Evolutionary conservation across 2,113 vertebrate genomes (phyloP).

Genomic region (Eleginops maclovinus): DNA sequence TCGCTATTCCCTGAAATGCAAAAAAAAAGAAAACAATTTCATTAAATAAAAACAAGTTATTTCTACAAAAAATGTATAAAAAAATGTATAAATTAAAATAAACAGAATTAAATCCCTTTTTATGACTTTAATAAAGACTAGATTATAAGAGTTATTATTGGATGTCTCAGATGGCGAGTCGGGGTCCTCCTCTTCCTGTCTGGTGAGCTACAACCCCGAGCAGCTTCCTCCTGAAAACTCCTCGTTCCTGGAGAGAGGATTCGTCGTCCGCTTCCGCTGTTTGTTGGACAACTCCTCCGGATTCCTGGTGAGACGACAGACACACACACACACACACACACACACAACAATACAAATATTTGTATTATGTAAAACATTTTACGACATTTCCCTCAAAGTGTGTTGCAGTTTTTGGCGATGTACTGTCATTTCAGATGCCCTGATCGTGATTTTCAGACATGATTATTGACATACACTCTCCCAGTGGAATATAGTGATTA

Average conservation of each 20-base stretch:
- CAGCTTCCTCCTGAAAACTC: constrained; percentile 85
- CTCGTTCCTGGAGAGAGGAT: constrained; percentile 85
- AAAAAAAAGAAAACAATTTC: no score
- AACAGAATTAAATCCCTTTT: no score
- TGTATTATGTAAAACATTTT: no score
- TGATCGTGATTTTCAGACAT: neutral
- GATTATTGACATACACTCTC: neutral
- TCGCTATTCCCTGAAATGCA: no score
- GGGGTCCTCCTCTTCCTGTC: constrained; percentile 11
- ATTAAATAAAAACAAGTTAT: no score
- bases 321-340: neutral
- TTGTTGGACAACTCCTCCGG: constrained; percentile 86
- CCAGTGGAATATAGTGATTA: neutral
- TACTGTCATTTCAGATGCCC: no score
- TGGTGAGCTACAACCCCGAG: constrained; percentile 65
- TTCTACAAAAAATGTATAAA: no score
- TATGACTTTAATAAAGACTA: neutral
- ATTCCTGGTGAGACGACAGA: constrained; percentile 76
- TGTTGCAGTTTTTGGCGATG: no score
- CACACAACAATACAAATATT: neutral
- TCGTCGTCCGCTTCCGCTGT: constrained; percentile 87
- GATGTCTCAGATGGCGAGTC: constrained; percentile 35
- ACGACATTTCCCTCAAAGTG: no score
- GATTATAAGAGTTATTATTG: neutral
- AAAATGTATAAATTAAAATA: no score